Base-by-base conservation (phyloP, 2,888 invertebrate species). In the Ophonus ardosiacus region DNA sequence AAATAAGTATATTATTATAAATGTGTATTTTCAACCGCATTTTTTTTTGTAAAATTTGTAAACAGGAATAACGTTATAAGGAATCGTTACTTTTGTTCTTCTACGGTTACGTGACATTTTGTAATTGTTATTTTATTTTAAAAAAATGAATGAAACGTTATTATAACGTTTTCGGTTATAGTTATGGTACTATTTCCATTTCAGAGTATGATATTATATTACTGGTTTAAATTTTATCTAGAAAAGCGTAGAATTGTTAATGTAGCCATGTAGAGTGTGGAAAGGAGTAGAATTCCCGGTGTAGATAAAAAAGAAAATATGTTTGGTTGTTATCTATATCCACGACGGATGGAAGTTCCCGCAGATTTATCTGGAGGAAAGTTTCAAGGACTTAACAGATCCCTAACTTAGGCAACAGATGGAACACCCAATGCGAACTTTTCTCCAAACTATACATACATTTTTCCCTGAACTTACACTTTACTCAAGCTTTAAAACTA, bases 331-430 rank as follows among this genome's bases (percentile, higher is more conserved):
- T 74, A 74, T 74, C 71, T 74, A 43, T 74, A 74, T 74, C 71
- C 71, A 13, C 43, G 13, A 43, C 43, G 21, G 71, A 74, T 74
- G 40, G 40, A 74, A 74, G 56, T 78, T 78, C 78, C 43, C 56
- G 31, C 63, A 81, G 65, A 81, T 81, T 81, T 81, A 81, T 81
- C 81, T 81, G 40, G 21, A 80, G 63, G 65, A 81, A 81, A 81
- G 81, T 81, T 81, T 65, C 81, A 81, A 81, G 81, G 81, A 65
- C 81, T 63, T 65, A 61, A 65, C 81, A 81, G 43, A 61, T 43
- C 63, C 24, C 13, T 65, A 81, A 81, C 65, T 81, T 43, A 61
- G 81, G 65, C 65, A 81, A 81, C 81, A 81, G 81, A 81, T 81
- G 81, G 65, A 81, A 81, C 38, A 31, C 43, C 10, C 10, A 51